Percentiles rank a stretch among this genome's conserved stretches.
These are phyloP conservation scores for Plecturocebus donacophilus DNA, from an alignment of 2,113 vertebrate genomes.

Conservation along the genomic window DNA sequence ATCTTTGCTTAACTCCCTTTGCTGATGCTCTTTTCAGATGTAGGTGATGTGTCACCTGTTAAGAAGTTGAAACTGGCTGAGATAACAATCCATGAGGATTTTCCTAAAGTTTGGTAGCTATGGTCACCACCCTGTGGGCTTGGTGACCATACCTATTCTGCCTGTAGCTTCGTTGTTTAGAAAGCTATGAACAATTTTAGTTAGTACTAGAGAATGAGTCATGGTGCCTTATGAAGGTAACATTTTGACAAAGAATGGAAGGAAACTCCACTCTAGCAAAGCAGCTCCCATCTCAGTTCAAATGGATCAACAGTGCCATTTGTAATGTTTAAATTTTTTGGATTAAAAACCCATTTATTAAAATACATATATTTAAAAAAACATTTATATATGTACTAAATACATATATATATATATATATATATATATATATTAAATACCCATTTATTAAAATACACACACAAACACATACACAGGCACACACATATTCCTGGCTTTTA, in stretches of 20 bases:
- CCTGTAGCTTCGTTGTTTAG: accelerated
- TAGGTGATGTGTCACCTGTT: not conserved
- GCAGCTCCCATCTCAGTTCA: not conserved
- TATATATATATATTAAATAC: no score
- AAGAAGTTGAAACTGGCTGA: not conserved
- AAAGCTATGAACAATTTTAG: accelerated
- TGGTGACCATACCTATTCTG: not conserved
- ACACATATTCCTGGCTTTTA: not conserved
- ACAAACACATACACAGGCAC: not conserved
- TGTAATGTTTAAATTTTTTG: not conserved
- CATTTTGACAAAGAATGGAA: not conserved
- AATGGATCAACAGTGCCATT: not conserved
- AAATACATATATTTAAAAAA: not conserved
- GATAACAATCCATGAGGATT: accelerated
- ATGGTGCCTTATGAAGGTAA: no score
- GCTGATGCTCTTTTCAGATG: not conserved
- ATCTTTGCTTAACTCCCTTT: not conserved
- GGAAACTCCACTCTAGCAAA: not conserved
- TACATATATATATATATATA: no score
- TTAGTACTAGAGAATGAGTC: not conserved
- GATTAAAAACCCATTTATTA: not conserved
- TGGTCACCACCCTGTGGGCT: no score
- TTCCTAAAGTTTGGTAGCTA: not conserved
- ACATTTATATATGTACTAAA: no score
- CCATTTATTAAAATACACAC: no score